Conservation (phyloP, 2,113 vertebrate species). For the Otocyon megalotis region DNA sequence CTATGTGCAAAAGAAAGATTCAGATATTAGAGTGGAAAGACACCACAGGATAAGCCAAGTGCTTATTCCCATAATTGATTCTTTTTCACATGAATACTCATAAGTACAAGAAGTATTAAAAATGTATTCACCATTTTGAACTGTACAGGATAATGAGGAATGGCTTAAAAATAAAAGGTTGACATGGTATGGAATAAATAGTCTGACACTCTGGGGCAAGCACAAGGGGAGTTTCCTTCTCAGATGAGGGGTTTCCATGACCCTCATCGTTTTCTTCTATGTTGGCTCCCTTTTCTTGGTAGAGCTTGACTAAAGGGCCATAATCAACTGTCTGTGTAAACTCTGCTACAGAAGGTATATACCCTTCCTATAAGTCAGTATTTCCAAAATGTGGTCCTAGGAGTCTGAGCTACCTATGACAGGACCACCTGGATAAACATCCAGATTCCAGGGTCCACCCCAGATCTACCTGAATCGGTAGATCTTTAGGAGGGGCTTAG, state of each 20-base stretch:
- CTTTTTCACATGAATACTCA: not conserved
- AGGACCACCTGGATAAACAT: not conserved
- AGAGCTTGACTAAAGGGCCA: not conserved
- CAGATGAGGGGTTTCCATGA: not conserved
- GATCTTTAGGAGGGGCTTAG: not conserved
- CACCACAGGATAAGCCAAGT: not conserved
- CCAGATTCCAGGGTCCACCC: not conserved
- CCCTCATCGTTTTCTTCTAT: not conserved
- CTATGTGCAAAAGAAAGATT: not conserved
- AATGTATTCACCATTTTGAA: not conserved
- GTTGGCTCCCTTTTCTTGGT: not conserved
- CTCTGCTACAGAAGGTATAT: not conserved
- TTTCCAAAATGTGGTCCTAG: not conserved
- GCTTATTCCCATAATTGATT: not conserved
- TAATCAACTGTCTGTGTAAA: not conserved
- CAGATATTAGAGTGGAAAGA: not conserved
- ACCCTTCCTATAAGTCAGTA: not conserved
- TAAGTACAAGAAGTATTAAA: constrained; percentile 1
- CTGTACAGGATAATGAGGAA: not conserved
- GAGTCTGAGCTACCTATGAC: not conserved
- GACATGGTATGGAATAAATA: not conserved
- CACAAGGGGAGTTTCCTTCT: not conserved
- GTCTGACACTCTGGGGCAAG: not conserved
- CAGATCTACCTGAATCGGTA: not conserved
- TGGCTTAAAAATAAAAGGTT: constrained; percentile 28